Percentiles rank a stretch among this genome's conserved stretches.
Conservation (phyloP, 1,140 invertebrate genomes). For the Hylaeus volcanicus region DNA sequence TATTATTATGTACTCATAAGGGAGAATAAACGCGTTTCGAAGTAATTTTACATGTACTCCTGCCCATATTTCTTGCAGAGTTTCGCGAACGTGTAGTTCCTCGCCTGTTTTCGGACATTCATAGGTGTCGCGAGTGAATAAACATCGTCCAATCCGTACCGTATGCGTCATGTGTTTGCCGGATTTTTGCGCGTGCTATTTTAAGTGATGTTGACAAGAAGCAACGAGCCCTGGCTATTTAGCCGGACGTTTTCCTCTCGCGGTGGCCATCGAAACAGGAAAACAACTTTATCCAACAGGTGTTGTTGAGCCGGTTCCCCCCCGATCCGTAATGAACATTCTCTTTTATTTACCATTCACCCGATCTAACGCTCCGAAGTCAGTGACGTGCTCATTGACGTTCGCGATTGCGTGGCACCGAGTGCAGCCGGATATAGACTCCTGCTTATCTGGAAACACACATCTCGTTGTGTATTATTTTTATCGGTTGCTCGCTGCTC, state of each 20-base stretch:
- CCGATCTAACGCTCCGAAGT: background rate
- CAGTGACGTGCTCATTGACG: slow-evolving; percentile 23
- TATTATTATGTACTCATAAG: too few species aligned
- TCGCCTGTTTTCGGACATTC: too few species aligned
- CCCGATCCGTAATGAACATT: slow-evolving; percentile 32
- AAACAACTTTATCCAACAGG: slow-evolving; percentile 35
- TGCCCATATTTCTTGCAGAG: too few species aligned
- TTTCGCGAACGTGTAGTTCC: too few species aligned
- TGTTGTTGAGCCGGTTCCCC: slow-evolving; percentile 34
- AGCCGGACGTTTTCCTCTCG: slow-evolving; percentile 24
- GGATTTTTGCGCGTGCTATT: background rate
- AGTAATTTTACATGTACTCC: too few species aligned
- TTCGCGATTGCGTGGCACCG: background rate
- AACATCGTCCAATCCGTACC: too few species aligned
- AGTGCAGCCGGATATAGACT: slow-evolving; percentile 3
- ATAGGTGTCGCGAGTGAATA: too few species aligned
- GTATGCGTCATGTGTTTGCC: background rate
- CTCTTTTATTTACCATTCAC: slow-evolving; percentile 45
- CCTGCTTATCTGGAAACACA: slow-evolving; percentile 7
- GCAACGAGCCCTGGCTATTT: slow-evolving; percentile 7
- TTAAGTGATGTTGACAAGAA: slow-evolving; percentile 18
- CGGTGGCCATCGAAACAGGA: slow-evolving; percentile 29
- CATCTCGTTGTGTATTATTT: slow-evolving; percentile 3
- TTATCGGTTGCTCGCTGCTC: too few species aligned
- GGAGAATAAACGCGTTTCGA: too few species aligned